phyloP scores from a whole-genome alignment of 2,797 vertebrate genomes.

The Fistularia tabacaria region DNA sequence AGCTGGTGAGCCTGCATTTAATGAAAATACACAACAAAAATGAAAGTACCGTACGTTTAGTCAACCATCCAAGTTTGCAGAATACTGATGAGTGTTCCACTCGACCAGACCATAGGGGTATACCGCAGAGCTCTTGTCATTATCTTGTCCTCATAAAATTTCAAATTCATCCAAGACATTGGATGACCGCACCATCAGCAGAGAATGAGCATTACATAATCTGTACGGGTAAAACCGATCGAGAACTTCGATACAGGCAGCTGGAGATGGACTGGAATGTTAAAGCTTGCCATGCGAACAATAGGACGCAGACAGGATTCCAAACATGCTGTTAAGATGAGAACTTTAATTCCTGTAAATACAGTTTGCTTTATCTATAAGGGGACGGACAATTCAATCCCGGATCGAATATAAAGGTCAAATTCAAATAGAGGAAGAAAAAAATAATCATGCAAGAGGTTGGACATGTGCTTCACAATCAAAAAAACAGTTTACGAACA shows the following conservation, averaged over 20 bases:
- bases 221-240: slow-evolving; percentile 22
- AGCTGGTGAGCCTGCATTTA: slow-evolving; percentile 9
- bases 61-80: too few species aligned
- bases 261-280: slow-evolving; percentile 42
- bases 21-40: slow-evolving; percentile 24
- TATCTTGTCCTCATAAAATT: slow-evolving; percentile 33
- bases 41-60: slow-evolving; percentile 26
- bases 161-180: slow-evolving; percentile 43
- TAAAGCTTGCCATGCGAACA: slow-evolving; percentile 28
- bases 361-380: slow-evolving; percentile 12
- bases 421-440: slow-evolving; percentile 5
- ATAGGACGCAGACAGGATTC: slow-evolving; percentile 27
- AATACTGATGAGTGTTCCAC: neutral
- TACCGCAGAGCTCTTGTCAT: neutral
- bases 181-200: slow-evolving; percentile 18
- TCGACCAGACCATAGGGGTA: too few species aligned
- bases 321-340: slow-evolving; percentile 16
- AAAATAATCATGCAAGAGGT: neutral
- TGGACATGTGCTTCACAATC: slow-evolving; percentile 21
- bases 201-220: neutral
- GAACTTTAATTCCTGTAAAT: slow-evolving; percentile 21
- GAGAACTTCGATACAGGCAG: slow-evolving; percentile 15
- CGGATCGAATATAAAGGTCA: slow-evolving; percentile 11
- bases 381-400: slow-evolving; percentile 18
- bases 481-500: slow-evolving; percentile 30